phyloP scores from a whole-genome alignment of 2,113 vertebrate genomes.

The Orycteropus afer region DNA sequence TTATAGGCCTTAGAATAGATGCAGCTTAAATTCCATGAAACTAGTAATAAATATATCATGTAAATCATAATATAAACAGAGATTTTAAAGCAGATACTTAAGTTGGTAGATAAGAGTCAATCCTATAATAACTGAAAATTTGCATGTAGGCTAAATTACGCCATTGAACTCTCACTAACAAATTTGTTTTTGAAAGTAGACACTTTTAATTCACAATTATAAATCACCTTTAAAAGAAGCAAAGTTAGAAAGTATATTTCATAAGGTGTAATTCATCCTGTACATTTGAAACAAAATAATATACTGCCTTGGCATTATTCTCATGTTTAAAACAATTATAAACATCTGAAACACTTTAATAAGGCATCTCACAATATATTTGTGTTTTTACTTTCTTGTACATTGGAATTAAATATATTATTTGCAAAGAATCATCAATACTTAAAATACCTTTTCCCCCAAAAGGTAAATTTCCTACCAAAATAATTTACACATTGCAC shows the following conservation, averaged over 20 bases:
- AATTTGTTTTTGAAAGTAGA: background rate
- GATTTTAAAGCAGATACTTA: conserved; percentile 17
- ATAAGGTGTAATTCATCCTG: conserved; percentile 29
- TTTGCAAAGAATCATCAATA: background rate
- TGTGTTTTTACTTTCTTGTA: background rate
- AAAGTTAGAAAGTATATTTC: background rate
- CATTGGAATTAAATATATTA: background rate
- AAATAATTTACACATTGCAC: background rate
- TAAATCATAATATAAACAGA: conserved; percentile 1
- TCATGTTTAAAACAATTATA: conserved; percentile 27
- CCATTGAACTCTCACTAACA: background rate
- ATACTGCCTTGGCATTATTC: background rate
- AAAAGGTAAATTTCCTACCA: conserved; percentile 38
- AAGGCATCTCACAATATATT: background rate
- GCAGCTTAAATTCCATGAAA: conserved; percentile 27
- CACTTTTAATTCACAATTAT: conserved; percentile 10
- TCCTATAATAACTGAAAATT: conserved; percentile 19
- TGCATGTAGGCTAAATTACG: background rate
- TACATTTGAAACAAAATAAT: conserved; percentile 35
- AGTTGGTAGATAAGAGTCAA: background rate
- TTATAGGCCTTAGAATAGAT: background rate
- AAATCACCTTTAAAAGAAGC: background rate
- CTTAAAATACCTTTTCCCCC: conserved; percentile 35
- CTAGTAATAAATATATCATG: background rate
- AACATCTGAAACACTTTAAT: background rate